A percentile compares a stretch with the other conserved stretches of the same genome.
Evolutionary conservation across 2,888 invertebrate genomes (phyloP).

Genomic region (Plagodis pulveraria): DNA sequence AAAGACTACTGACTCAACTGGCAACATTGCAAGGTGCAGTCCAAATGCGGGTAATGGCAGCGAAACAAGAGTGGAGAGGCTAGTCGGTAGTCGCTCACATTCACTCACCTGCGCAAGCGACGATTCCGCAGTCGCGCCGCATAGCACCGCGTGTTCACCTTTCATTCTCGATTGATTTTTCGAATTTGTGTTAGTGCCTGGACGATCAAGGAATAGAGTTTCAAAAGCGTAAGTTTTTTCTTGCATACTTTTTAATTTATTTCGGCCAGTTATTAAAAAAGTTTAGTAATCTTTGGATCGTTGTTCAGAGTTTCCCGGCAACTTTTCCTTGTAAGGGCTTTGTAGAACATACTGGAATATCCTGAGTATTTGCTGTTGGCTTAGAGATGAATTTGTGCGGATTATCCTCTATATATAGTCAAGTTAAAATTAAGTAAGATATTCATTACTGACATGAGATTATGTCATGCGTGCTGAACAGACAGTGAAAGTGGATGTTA

Average conservation of each 20-base stretch:
- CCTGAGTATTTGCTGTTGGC: not conserved
- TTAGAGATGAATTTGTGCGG: constrained; percentile 8
- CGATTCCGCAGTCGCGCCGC: constrained; percentile 72
- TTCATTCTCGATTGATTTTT: constrained; percentile 50
- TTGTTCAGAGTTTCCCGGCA: constrained; percentile 18
- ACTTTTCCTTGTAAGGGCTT: constrained; percentile 9
- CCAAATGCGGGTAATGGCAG: constrained; percentile 57
- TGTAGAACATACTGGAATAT: constrained; percentile 20
- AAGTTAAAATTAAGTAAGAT: constrained; percentile 25
- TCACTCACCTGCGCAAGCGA: constrained; percentile 78
- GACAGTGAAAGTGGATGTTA: constrained; percentile 63
- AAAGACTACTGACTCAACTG: constrained; percentile 49
- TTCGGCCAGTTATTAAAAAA: constrained; percentile 7
- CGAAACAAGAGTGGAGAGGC: constrained; percentile 76
- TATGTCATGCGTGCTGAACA: constrained; percentile 52
- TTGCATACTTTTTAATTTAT: constrained; percentile 5
- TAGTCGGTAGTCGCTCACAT: constrained; percentile 64
- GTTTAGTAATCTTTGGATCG: constrained; percentile 3
- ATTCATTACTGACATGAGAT: constrained; percentile 34
- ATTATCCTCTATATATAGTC: constrained; percentile 11
- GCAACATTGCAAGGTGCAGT: constrained; percentile 55
- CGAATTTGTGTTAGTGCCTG: constrained; percentile 62
- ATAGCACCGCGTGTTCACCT: constrained; percentile 45
- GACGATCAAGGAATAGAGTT: constrained; percentile 50
- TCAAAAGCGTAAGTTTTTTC: constrained; percentile 31